Conservation (phyloP, 1,140 invertebrate genomes). For the Heliconius eleuchia region DNA sequence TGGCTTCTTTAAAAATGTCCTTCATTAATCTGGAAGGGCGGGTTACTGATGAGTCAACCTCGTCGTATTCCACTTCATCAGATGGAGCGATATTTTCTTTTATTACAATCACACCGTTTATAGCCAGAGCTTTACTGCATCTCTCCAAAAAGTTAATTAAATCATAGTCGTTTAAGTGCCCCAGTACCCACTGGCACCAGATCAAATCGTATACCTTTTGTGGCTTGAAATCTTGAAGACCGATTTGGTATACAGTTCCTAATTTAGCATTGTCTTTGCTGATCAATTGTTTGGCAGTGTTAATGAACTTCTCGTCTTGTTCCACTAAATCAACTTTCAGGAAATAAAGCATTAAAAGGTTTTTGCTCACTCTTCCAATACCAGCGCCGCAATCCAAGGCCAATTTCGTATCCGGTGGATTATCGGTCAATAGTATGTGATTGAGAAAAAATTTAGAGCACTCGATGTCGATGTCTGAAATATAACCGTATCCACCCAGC, state of each 20-base stretch:
- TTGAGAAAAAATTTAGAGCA: conserved; percentile 92
- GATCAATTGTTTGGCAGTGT: conserved; percentile 56
- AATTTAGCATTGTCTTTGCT: conserved; percentile 72
- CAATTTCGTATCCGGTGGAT: conserved; percentile 82
- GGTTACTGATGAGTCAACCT: conserved; percentile 95
- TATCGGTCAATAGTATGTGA: conserved; percentile 82
- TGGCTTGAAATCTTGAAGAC: conserved; percentile 92
- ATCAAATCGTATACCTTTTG: conserved; percentile 93
- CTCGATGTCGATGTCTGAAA: conserved; percentile 92
- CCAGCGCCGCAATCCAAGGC: conserved; percentile 98
- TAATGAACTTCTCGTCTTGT: conserved; percentile 87
- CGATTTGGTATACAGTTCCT: conserved; percentile 84
- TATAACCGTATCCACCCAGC: conserved; percentile 94
- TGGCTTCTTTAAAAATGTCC: conserved; percentile 87
- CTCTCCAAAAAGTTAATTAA: conserved; percentile 92
- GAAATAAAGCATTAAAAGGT: conserved; percentile 93
- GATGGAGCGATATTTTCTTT: conserved; percentile 96
- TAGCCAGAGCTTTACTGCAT: conserved; percentile 85
- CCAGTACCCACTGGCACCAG: conserved; percentile 99
- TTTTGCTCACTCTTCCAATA: conserved; percentile 96
- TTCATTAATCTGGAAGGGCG: conserved; percentile 84
- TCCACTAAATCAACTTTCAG: conserved; percentile 96
- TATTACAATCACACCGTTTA: conserved; percentile 92
- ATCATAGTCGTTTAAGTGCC: conserved; percentile 94
- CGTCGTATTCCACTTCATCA: conserved; percentile 89